Evolutionary conservation across 1,140 invertebrate genomes (phyloP).

Genomic region (Probaryconus sp.): DNA sequence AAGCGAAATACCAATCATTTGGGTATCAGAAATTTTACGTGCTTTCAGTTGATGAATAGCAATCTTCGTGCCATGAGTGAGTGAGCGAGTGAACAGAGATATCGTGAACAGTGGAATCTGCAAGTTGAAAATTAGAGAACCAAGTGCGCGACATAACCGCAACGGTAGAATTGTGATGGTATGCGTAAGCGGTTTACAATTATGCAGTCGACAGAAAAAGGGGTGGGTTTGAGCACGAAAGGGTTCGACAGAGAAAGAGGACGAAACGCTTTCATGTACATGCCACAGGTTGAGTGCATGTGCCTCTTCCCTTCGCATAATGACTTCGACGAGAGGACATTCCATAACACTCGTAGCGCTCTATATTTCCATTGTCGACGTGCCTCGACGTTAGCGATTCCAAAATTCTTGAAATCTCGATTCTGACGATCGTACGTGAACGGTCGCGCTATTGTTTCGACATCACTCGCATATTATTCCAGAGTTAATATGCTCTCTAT

Average conservation of each 20-base stretch:
- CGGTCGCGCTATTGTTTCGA: neutral
- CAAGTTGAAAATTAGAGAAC: neutral
- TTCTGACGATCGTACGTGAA: neutral
- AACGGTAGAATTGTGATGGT: neutral
- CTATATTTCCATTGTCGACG: constrained; percentile 66
- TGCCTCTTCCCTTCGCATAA: too few relatives aligned
- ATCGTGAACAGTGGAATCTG: constrained; percentile 6
- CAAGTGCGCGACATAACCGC: constrained; percentile 1
- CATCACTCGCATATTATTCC: constrained; percentile 14
- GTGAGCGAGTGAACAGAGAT: too few relatives aligned
- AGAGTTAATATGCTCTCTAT: too few relatives aligned
- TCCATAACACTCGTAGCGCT: constrained; percentile 30
- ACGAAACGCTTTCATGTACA: constrained; percentile 3
- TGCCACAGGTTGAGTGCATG: too few relatives aligned
- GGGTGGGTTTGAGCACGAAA: too few relatives aligned
- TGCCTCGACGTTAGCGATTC: constrained; percentile 42
- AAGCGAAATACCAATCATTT: too few relatives aligned
- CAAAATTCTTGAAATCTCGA: constrained; percentile 2
- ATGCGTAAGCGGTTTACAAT: neutral
- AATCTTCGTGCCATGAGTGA: neutral
- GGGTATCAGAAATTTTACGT: too few relatives aligned
- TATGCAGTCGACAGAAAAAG: neutral
- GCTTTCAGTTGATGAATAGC: too few relatives aligned
- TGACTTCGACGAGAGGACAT: neutral
- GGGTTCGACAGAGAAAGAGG: too few relatives aligned